A percentile compares a stretch with the other conserved stretches of the same genome.
phyloP scores from a whole-genome alignment of 2,797 vertebrate species.

The Gallinago solitaria region DNA sequence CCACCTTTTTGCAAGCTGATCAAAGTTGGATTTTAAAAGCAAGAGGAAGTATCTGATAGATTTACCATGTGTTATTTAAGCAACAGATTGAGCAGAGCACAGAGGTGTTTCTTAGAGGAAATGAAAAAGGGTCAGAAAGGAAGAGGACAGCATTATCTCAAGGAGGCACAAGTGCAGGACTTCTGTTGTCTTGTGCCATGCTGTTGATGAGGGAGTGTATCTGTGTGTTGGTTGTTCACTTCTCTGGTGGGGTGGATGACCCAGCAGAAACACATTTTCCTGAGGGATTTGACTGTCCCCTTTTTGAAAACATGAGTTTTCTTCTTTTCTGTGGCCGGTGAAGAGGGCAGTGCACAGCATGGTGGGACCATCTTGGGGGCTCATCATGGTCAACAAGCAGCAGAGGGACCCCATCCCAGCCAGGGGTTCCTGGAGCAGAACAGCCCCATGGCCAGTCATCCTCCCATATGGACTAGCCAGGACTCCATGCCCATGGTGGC shows the following conservation, averaged over 20 bases:
- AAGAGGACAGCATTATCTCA: not conserved
- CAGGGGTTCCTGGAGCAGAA: rapidly evolving
- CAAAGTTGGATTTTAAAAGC: not conserved
- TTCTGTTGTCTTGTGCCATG: not conserved
- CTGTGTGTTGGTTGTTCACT: not conserved
- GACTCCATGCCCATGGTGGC: rapidly evolving
- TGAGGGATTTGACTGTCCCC: not conserved
- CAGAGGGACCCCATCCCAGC: not conserved
- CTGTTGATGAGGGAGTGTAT: not conserved
- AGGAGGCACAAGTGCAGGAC: not conserved
- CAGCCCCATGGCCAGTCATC: not conserved
- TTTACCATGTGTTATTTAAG: not conserved
- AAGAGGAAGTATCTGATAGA: not conserved
- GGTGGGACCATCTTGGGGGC: rapidly evolving
- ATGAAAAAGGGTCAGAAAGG: not conserved
- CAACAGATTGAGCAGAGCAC: not conserved
- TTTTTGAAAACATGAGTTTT: not conserved
- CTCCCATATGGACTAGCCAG: rapidly evolving
- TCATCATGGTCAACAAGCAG: not conserved
- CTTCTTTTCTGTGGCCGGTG: not conserved
- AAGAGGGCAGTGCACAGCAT: not conserved
- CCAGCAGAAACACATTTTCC: not conserved
- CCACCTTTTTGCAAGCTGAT: not conserved
- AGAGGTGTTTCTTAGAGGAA: not conserved
- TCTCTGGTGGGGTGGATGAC: not conserved